These are phyloP conservation scores for Procavia capensis DNA, from an alignment of 2,113 vertebrate genomes.

Conservation along the genomic window DNA sequence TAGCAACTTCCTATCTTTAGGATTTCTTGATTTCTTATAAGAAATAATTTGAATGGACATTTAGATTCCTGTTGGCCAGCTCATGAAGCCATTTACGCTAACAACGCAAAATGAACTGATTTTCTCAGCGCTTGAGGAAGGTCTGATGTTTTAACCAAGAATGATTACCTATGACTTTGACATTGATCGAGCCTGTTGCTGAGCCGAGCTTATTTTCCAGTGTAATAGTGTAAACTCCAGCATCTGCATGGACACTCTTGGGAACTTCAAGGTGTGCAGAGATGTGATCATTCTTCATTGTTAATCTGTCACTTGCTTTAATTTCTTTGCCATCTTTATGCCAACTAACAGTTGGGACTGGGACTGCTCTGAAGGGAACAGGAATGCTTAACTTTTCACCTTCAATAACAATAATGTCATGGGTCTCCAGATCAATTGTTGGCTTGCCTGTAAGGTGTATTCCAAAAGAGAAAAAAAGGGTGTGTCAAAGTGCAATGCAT, in stretches of 20 bases:
- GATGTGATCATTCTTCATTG: constrained; percentile 92
- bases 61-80: constrained; percentile 12
- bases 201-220: constrained; percentile 95
- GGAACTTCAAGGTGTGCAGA: constrained; percentile 93
- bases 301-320: constrained; percentile 91
- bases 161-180: constrained; percentile 97
- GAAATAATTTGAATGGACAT: constrained; percentile 1
- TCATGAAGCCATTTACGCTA: constrained; percentile 28
- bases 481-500: constrained; percentile 26
- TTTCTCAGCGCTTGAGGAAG: background rate
- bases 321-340: constrained; percentile 95
- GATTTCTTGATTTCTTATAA: constrained; percentile 51
- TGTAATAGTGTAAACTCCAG: constrained; percentile 93
- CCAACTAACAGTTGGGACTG: constrained; percentile 94
- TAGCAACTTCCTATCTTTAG: background rate
- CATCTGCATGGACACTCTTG: constrained; percentile 92
- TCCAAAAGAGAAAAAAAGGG: background rate
- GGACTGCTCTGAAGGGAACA: constrained; percentile 95
- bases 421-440: constrained; percentile 92
- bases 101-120: background rate
- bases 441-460: constrained; percentile 91
- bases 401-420: constrained; percentile 94
- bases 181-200: constrained; percentile 92
- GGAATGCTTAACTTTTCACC: constrained; percentile 95
- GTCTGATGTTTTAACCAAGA: background rate